These are phyloP conservation scores for Tragelaphus oryx DNA, from an alignment of 2,797 vertebrate species.

Conservation along the genomic window DNA sequence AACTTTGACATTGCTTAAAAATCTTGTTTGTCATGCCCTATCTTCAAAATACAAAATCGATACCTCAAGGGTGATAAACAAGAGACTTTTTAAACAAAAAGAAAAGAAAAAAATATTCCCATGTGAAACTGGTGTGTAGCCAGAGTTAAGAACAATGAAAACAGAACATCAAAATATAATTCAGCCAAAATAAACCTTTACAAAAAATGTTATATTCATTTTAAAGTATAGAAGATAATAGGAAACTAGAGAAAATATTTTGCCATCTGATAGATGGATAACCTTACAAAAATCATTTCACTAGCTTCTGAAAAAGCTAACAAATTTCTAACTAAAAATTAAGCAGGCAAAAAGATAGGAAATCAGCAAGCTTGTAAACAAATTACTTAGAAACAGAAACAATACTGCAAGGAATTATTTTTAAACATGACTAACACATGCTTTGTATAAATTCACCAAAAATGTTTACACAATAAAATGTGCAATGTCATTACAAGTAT, in stretches of 20 bases:
- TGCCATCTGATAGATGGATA: neutral
- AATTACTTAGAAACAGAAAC: neutral
- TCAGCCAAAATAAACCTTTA: neutral
- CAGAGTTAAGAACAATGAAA: neutral
- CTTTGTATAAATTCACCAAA: neutral
- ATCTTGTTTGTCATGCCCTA: neutral
- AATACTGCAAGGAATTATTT: neutral
- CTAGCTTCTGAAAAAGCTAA: neutral
- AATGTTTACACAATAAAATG: neutral
- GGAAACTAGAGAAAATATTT: neutral
- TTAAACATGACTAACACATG: neutral
- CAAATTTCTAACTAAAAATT: neutral
- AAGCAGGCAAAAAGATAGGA: neutral
- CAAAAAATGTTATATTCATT: slow-evolving; percentile 45
- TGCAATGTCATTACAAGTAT: neutral
- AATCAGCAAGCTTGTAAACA: neutral
- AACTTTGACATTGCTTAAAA: neutral
- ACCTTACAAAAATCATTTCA: neutral
- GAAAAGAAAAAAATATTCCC: neutral
- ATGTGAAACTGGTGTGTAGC: neutral
- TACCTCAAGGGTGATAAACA: neutral
- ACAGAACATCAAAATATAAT: slow-evolving; percentile 19
- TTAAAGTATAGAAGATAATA: neutral
- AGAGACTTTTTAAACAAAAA: neutral
- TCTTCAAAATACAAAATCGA: neutral